Base-by-base conservation (phyloP, 2,888 invertebrate genomes). In the Aporophyla nigra region DNA sequence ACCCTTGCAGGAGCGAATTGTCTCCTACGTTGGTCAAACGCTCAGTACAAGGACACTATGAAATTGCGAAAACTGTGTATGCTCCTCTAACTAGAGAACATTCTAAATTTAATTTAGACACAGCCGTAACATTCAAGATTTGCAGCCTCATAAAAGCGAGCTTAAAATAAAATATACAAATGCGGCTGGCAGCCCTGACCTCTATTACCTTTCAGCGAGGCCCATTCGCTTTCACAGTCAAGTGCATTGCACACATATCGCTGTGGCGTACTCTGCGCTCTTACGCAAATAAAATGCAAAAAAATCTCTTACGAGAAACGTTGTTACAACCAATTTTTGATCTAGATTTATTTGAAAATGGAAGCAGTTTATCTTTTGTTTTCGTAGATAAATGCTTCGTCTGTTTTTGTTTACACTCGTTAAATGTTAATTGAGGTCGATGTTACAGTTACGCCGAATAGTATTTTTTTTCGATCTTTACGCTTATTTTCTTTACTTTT, bases 221-320 rank as follows among this genome's bases (percentile, higher is more conserved):
- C 0, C 56, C 71, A 46, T 82, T 78, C 51, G 67, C 71, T 78
- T 71, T 87, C 65, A 67, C 40, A 62, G 69, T 80, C 70, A 74
- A 85, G 83, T 59, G 85, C 56, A 85, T 9, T 33, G 63, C 69
- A 84, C 61, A 86, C 76, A 85, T 61, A 71, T 71, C 62, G 61
- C 63, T 56, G 61, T 27, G 43, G 51, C 59, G 59, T 21, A 33
- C 43, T 56, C 10, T 46, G 9, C 0, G 56, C 24, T 62, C 10
- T 33, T 54, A 61, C 33, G 51, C 3, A 24, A 16, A 65, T 46
- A 83, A 78, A 78, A 78, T 68, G 54, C 63, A 56, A 53, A 68
- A 68, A 54, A 59, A 2, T 71, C 51, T 68, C 49, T 6, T 33
- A 40, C 24, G 21, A 58, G 24, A 68, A 54, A 33, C 19, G 14